These are phyloP conservation scores for Hyperopisus bebe DNA, from an alignment of 2,113 vertebrate species.

Conservation along the genomic window DNA sequence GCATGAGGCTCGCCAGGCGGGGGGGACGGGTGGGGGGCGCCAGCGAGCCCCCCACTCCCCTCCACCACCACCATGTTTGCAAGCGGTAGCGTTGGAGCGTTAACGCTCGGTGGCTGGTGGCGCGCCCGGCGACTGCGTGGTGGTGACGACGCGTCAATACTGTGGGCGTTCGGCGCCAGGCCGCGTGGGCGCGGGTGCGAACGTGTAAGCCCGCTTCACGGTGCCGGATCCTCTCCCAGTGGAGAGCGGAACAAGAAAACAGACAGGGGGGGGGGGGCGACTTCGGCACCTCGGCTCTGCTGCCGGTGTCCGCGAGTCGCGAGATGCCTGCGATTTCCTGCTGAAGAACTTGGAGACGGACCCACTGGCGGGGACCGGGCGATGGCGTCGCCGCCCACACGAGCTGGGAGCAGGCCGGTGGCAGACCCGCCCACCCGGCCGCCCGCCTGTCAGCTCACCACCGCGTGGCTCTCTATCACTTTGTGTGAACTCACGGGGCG, in stretches of 20 bases:
- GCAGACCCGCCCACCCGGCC: neutral
- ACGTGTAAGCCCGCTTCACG: neutral
- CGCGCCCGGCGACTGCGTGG: neutral
- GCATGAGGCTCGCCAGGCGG: neutral
- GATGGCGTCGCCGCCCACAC: neutral
- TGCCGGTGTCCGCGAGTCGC: neutral
- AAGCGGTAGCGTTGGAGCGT: slow-evolving; percentile 3
- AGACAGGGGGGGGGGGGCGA: neutral
- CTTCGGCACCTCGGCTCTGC: neutral
- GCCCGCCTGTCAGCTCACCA: too few relatives aligned
- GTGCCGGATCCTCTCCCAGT: neutral
- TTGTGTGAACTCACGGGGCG: too few relatives aligned
- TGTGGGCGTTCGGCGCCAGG: neutral
- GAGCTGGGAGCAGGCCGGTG: neutral
- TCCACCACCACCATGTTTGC: neutral
- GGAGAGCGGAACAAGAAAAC: neutral
- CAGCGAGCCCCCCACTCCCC: neutral
- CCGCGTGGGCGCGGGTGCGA: slow-evolving; percentile 18
- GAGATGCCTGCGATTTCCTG: neutral
- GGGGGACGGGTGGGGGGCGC: neutral
- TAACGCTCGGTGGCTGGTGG: neutral
- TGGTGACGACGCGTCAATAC: neutral
- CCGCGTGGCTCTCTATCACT: neutral
- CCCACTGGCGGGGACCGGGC: neutral
- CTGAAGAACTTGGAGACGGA: slow-evolving; percentile 7